Evolutionary conservation across 2,888 invertebrate genomes (phyloP), one percentile per base, ranked within the genome.

Genomic region (Choristoneura rosaceana): DNA sequence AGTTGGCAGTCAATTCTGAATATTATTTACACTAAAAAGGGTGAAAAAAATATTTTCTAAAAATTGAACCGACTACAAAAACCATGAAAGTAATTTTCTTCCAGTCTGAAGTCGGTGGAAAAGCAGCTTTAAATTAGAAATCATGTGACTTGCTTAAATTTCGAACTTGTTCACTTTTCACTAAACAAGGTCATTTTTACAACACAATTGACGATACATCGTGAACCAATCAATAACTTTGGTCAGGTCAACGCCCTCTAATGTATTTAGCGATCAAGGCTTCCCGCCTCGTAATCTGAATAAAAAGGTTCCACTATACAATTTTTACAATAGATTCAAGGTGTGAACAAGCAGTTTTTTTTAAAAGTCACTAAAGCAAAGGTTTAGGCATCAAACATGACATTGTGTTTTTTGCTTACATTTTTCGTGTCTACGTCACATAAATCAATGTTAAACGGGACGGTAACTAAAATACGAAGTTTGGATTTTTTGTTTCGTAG

Each of bases 261-360:
- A 62, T 62, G 45, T 25, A 34, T 34, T n/a, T n/a, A 64, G 14
- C 41, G 38, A 10, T 64, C 64, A 64, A 64, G 64, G 64, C n/a
- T 64, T 50, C 50, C n/a, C 33, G 38, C 38, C 38, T 38, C 15
- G 25, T 47, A 64, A 64, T 50, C n/a, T 64, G 33, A 9, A 34
- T 45, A 64, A 64, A 34, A 64, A 64, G n/a, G 41, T 61, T 60
- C 43, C n/a, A n/a, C 52, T 38, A 8, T 9, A 25, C 33, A 47
- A n/a, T 17, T 50, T 63, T 64, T 10, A 10, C 33, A 45, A 63
- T 43, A 17, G 15, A 45, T 17, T 17, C 45, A 25, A 62, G 17
- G 25, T 45, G 47, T 63, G 63, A 63, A 2, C 17, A 5, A 9
- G 33, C 63, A 10, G 47, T 63, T 64, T 50, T 50, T 14, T 14